Evolutionary conservation across 2,113 vertebrate species (phyloP), one percentile per base, ranked within the genome.

Genomic region (Leucoraja erinaceus): DNA sequence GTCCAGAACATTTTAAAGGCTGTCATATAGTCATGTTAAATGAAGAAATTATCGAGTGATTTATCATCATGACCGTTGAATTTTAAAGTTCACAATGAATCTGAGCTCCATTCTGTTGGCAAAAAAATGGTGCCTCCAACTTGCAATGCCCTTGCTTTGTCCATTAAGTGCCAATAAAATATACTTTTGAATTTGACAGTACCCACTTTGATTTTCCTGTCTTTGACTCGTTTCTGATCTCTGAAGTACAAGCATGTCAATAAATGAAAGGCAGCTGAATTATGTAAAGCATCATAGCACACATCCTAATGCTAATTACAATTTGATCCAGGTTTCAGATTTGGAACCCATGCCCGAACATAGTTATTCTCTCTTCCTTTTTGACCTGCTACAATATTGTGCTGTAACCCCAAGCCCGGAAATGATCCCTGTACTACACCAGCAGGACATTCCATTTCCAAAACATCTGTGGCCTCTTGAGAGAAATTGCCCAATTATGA

Each of bases 381-480:
- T 86, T 86, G 83, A 59, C 12, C 56, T 61, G 56, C 56, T 31
- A 59, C 28, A 63, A 31, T 4, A 14, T 61, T 86, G 83, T 86
- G 56, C 56, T 86, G 28, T 63, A 61, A 84, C 56, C 28, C 83
- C 59, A 86, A 86, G 25, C 83, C 14, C 28, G 20, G 56, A 86
- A 86, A 86, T 86, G 25, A 86, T 63, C 28, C 14, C 88, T 38
- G 31, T 38, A 47, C 66, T 28, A 31, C 66, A 90, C 9, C 66
- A 91, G 66, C 33, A 22, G 33, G 63, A 91, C 22, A 25, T 91
- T 72, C 66, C 20, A 72, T 91, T 91, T 91, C 66, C 18, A 70
- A 91, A 38, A 31, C 88, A 90, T 31, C 63, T 90, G 88, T 91
- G 88, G 38, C 66, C 66, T 91, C 63, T 70, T 20, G 33, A 91